Evolutionary conservation across 2,888 invertebrate species (phyloP).

Genomic region (Strigamia maritima): DNA sequence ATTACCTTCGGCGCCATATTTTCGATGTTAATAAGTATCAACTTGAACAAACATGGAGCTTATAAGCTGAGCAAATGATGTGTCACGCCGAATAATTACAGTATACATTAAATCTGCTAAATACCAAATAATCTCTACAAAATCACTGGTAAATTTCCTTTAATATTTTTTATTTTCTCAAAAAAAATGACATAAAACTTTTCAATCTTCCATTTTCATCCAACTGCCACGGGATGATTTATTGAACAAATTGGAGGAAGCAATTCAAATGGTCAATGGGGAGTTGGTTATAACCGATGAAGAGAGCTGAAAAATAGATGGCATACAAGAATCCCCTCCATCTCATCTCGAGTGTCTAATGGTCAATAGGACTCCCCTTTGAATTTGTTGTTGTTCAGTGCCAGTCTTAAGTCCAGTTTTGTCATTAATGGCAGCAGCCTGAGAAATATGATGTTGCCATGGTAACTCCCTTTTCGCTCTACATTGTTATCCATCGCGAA

Average conservation of each 20-base stretch:
- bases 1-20: no score
- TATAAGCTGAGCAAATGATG: no score
- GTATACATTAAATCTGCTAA: no score
- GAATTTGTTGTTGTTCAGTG: not conserved
- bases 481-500: not conserved
- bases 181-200: not conserved
- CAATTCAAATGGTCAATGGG: not conserved
- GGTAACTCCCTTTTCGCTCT: not conserved
- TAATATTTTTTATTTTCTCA: not conserved
- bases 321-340: not conserved
- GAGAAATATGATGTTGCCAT: not conserved
- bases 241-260: not conserved
- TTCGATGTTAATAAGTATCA: no score
- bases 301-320: not conserved
- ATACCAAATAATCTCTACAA: no score
- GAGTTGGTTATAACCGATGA: not conserved
- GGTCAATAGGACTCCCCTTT: not conserved
- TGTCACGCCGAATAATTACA: no score
- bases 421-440: not conserved
- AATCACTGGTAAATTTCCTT: no score
- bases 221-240: not conserved
- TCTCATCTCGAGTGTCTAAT: not conserved
- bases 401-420: not conserved
- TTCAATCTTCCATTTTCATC: not conserved
- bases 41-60: no score